Evolutionary conservation across 2,797 vertebrate species (phyloP), one percentile per base, ranked within the genome.

Genomic region (Trematomus bernacchii): DNA sequence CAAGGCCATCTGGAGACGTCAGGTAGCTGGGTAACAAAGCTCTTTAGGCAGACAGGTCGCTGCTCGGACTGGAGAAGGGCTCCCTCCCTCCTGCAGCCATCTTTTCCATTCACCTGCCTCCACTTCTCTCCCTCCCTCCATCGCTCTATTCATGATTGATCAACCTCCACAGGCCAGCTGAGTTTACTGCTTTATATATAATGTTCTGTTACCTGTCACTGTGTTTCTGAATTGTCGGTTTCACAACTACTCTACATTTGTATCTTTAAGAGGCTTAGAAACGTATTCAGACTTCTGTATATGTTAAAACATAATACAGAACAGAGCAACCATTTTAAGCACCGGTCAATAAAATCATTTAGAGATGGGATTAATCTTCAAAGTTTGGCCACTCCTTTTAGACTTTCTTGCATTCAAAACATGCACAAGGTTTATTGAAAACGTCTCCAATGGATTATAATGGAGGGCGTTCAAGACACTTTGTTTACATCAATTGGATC

Each of bases 1-100:
- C 82, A 66, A 82, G 80, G 72, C 61, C 75, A 85, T 82, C 73
- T 87, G 52, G 85, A 88, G 89, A 86, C 30, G 4, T 76, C 50
- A 43, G 79, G 82, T 77, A 82, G 85, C 77, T 76, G 77, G 78
- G 73, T 84, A 89, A 87, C 85, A 87, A 81, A 89, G 85, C 80
- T 91, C 89, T 86, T 88, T 85, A 86, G 79, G 86, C 86, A 65
- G 77, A 84, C 76, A 76, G 71, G 83, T 86, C 54, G 43, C 78
- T 87, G 76, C 85, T 81, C 10, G 21, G 69, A 72, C 69, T 15
- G 18, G 66, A 23, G 62, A 88, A 67, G 66, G 71, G 60, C 73
- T 79, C 83, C 66, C 67, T 66, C 23, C 66, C 62, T 77, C 69
- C 77, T 72, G 7, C 48, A 77, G 82, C 70, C 80, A 9, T 73